These are phyloP conservation scores for Syngnathus acus DNA, from an alignment of 2,797 vertebrate genomes.

Conservation along the genomic window DNA sequence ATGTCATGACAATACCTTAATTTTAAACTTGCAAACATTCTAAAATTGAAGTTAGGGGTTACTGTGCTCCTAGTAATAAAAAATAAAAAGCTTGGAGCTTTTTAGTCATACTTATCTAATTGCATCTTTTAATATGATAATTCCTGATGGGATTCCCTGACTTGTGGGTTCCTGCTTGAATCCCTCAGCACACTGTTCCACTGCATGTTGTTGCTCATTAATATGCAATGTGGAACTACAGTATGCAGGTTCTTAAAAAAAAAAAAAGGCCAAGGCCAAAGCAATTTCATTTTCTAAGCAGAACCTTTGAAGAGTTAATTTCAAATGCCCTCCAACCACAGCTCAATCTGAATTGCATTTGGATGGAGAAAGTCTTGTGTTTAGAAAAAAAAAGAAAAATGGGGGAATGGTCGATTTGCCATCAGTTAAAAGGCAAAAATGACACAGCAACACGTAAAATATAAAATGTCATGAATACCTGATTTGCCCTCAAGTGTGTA, in stretches of 20 bases:
- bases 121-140: too few relatives aligned
- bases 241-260: neutral
- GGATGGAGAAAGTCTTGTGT: constrained; percentile 16
- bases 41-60: too few relatives aligned
- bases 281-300: constrained; percentile 65
- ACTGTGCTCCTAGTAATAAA: too few relatives aligned
- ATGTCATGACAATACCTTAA: too few relatives aligned
- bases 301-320: constrained; percentile 58
- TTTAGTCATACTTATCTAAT: too few relatives aligned
- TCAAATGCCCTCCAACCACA: constrained; percentile 60
- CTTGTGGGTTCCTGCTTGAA: constrained; percentile 6
- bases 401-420: constrained; percentile 16
- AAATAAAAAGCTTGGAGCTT: too few relatives aligned
- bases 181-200: constrained; percentile 9
- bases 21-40: too few relatives aligned
- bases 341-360: constrained; percentile 50
- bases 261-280: constrained; percentile 49
- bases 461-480: constrained; percentile 43
- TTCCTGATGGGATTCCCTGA: too few relatives aligned
- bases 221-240: constrained; percentile 50
- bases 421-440: constrained; percentile 37
- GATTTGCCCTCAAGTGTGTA: constrained; percentile 25
- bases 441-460: constrained; percentile 25
- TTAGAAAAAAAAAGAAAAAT: constrained; percentile 2
- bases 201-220: constrained; percentile 48